phyloP scores from a whole-genome alignment of 2,113 vertebrate genomes.

The Hippopotamus amphibius region DNA sequence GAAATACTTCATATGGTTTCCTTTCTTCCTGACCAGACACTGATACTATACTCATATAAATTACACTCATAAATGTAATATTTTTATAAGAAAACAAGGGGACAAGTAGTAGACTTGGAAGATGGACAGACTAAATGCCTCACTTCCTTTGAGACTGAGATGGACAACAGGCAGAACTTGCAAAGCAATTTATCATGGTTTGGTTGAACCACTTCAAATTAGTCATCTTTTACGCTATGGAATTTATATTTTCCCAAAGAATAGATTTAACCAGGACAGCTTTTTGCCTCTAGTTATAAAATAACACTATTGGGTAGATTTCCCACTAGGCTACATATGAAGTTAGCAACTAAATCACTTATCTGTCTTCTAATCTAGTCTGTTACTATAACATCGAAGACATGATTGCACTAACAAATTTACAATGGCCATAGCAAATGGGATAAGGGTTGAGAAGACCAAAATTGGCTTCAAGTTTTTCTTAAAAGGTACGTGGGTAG shows the following conservation, averaged over 20 bases:
- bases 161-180: not conserved
- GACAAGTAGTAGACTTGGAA: not conserved
- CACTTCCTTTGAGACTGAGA: not conserved
- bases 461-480: not conserved
- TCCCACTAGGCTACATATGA: not conserved
- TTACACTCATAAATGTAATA: not conserved
- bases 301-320: not conserved
- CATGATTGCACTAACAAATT: not conserved
- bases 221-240: not conserved
- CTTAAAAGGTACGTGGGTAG: not conserved
- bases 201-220: not conserved
- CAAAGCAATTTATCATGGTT: not conserved
- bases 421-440: not conserved
- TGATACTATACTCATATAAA: not conserved
- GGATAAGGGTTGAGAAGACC: not conserved
- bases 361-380: not conserved
- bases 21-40: not conserved
- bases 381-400: not conserved
- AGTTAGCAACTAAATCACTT: not conserved
- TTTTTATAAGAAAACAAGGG: not conserved
- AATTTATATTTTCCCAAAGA: conserved; percentile 18
- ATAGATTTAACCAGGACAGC: not conserved
- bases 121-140: not conserved
- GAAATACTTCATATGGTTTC: not conserved
- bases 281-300: not conserved